Percentiles rank a stretch among this genome's conserved stretches.
These are phyloP conservation scores for Adelosebastes latens DNA, from an alignment of 2,797 vertebrate genomes.

Conservation along the genomic window DNA sequence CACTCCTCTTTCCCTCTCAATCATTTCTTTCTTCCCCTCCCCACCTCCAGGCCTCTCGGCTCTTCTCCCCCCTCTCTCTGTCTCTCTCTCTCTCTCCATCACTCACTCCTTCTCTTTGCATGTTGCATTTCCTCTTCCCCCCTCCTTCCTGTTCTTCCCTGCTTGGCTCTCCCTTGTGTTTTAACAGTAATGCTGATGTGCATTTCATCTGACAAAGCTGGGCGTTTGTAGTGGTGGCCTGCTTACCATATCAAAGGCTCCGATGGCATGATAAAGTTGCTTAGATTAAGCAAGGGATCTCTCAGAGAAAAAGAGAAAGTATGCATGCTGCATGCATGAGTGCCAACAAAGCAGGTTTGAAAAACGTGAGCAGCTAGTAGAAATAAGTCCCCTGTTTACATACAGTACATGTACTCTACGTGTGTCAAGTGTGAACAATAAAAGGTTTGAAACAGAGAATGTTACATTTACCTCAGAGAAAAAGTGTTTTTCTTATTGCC, in stretches of 20 bases:
- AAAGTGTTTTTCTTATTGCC: neutral
- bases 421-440: neutral
- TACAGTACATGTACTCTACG: neutral
- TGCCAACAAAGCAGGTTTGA: neutral
- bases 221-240: conserved; percentile 44
- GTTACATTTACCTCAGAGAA: neutral
- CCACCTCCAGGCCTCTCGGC: conserved; percentile 21
- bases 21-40: conserved; percentile 1
- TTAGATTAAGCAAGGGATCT: conserved; percentile 40
- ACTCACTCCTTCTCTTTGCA: neutral
- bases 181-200: conserved; percentile 24
- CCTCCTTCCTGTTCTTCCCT: neutral
- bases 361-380: neutral
- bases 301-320: conserved; percentile 13
- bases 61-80: neutral
- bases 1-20: neutral
- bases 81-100: neutral
- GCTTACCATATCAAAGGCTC: conserved; percentile 71
- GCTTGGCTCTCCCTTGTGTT: conserved; percentile 40
- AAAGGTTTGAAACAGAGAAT: neutral
- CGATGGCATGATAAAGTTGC: conserved; percentile 54
- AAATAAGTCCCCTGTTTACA: neutral
- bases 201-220: conserved; percentile 62
- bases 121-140: neutral
- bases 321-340: neutral